Percentiles rank a stretch among this genome's conserved stretches.
Conservation (phyloP, 1,140 invertebrate species). For the Rhopalosiphum padi region DNA sequence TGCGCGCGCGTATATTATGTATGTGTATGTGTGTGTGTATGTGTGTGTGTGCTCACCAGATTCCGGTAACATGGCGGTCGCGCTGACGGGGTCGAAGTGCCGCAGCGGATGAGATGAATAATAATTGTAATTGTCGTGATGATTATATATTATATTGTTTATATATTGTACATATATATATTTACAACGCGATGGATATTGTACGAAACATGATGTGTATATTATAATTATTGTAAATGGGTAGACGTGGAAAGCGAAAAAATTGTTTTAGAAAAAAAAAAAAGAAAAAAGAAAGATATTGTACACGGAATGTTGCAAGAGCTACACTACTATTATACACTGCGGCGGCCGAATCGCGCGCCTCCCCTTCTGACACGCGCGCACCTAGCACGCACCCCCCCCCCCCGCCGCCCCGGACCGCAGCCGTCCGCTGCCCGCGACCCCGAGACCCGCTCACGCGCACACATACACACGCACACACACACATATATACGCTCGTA, state of each 20-base stretch:
- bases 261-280: slow-evolving; percentile 54
- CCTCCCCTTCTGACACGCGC: slow-evolving; percentile 50
- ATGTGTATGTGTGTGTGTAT: not conserved
- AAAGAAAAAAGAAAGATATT: slow-evolving; percentile 47
- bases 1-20: not conserved
- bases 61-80: slow-evolving; percentile 54
- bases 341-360: slow-evolving; percentile 54
- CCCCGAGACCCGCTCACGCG: not conserved
- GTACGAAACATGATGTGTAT: not conserved
- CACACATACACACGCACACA: not conserved
- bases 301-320: slow-evolving; percentile 56
- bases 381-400: slow-evolving; percentile 42
- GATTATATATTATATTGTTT: slow-evolving; percentile 6
- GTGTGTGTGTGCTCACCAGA: slow-evolving; percentile 43
- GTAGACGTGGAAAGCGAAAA: slow-evolving; percentile 47
- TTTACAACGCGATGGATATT: slow-evolving; percentile 21
- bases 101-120: slow-evolving; percentile 45
- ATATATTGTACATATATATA: not conserved
- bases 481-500: not conserved
- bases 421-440: not conserved
- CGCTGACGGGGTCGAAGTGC: slow-evolving; percentile 50
- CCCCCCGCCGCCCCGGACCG: not conserved
- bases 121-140: slow-evolving; percentile 32
- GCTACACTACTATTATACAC: slow-evolving; percentile 56
- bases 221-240: not conserved